Percentiles rank a stretch among this genome's conserved stretches.
Evolutionary conservation across 2,113 vertebrate genomes (phyloP).

Genomic region (Antechinus stuartii): DNA sequence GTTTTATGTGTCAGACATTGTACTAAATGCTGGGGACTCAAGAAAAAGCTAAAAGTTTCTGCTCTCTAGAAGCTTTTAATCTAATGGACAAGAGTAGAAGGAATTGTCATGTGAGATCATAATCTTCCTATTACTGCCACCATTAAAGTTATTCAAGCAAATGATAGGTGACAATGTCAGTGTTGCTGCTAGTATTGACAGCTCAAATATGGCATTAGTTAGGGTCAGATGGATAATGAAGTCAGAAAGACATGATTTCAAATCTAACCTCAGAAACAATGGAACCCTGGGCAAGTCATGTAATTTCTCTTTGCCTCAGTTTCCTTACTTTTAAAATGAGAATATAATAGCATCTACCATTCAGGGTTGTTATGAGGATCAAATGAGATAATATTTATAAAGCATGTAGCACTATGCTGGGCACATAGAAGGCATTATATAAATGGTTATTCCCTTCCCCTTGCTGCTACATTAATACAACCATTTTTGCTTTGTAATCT

Average conservation of each 20-base stretch:
- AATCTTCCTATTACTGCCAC: background rate
- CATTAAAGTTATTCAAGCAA: background rate
- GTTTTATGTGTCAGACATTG: background rate
- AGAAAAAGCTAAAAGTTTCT: background rate
- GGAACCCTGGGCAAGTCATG: background rate
- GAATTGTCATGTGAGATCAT: background rate
- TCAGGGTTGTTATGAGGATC: background rate
- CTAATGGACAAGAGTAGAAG: background rate
- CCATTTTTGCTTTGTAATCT: conserved; percentile 13
- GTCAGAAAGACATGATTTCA: background rate
- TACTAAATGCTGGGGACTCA: background rate
- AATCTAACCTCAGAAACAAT: background rate
- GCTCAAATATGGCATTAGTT: background rate
- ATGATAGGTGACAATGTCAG: background rate
- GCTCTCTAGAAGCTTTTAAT: background rate
- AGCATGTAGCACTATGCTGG: background rate
- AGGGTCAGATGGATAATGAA: background rate
- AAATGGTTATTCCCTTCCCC: background rate
- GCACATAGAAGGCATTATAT: background rate
- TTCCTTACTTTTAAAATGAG: background rate
- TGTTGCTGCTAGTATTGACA: background rate
- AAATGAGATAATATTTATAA: background rate
- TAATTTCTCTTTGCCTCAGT: background rate
- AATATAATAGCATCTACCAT: background rate
- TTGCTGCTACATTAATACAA: conserved; percentile 9